Conservation (phyloP, 2,797 vertebrate genomes). For the Cephalopachus bancanus region DNA sequence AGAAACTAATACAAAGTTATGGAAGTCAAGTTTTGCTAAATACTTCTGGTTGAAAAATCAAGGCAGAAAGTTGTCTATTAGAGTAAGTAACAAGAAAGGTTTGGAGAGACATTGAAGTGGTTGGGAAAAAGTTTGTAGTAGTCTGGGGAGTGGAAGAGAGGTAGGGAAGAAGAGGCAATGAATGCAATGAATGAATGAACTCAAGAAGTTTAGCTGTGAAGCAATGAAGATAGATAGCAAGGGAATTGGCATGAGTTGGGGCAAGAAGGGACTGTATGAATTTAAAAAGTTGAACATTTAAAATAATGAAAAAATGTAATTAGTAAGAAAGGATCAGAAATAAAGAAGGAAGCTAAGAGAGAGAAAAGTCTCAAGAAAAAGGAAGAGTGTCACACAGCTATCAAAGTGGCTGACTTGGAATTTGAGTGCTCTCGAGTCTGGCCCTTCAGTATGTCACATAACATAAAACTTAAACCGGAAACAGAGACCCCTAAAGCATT, state of each 20-base stretch:
- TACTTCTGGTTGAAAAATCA: conserved; percentile 11
- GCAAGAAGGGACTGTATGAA: neutral
- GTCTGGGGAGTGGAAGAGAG: neutral
- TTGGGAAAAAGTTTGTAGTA: neutral
- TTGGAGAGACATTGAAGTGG: neutral
- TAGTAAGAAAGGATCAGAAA: neutral
- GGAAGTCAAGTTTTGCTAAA: neutral
- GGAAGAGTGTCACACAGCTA: neutral
- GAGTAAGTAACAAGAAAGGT: neutral
- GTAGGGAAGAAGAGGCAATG: neutral
- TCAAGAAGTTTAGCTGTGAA: neutral
- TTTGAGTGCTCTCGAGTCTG: neutral
- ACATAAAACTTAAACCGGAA: neutral
- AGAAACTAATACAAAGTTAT: neutral
- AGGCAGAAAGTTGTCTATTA: neutral
- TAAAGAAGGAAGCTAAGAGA: neutral
- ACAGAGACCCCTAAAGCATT: neutral
- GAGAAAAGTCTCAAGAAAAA: neutral
- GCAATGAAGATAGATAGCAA: neutral
- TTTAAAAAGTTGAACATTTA: neutral
- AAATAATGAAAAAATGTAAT: neutral
- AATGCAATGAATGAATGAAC: neutral
- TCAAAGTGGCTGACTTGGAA: neutral
- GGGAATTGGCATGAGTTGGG: neutral
- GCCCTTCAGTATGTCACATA: neutral